Percentiles rank a stretch among this genome's conserved stretches.
phyloP scores from a whole-genome alignment of 2,797 vertebrate genomes.

The Scolopax bukidnonensis region DNA sequence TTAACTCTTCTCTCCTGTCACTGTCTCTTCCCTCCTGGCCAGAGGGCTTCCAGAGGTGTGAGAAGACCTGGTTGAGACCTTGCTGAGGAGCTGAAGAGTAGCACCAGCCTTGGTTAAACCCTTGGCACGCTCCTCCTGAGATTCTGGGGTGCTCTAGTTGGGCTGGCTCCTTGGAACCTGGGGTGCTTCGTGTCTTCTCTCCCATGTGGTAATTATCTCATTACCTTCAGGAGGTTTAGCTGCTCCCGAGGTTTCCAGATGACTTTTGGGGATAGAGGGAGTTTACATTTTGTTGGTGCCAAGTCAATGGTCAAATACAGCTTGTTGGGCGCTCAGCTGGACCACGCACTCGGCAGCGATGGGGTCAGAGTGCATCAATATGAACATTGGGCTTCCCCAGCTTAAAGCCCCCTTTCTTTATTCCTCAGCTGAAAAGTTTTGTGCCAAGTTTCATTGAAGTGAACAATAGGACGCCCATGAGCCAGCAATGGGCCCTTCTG shows the following conservation, averaged over 20 bases:
- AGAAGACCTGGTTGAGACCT: constrained; percentile 25
- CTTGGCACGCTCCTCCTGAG: neutral
- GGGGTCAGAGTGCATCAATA: neutral
- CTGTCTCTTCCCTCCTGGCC: constrained; percentile 31
- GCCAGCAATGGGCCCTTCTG: too few species aligned
- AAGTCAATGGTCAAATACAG: neutral
- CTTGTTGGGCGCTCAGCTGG: neutral
- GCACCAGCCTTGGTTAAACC: constrained; percentile 6
- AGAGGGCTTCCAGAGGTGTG: constrained; percentile 11
- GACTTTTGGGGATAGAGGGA: neutral
- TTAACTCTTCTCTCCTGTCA: constrained; percentile 51
- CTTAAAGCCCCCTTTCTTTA: neutral
- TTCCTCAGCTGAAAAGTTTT: neutral
- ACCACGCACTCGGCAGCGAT: rapidly evolving
- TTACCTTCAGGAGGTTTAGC: neutral
- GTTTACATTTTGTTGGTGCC: neutral
- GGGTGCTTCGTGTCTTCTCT: neutral
- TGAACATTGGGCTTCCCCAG: neutral
- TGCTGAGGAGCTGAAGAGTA: neutral
- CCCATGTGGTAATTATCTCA: neutral
- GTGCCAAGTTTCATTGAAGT: neutral
- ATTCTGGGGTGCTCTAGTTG: neutral
- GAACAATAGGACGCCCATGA: too few species aligned
- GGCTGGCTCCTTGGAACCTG: neutral
- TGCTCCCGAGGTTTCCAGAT: neutral